Evolutionary conservation across 2,888 invertebrate species (phyloP), one percentile per base, ranked within the genome.

Genomic region (Sinohyriopsis cumingii): DNA sequence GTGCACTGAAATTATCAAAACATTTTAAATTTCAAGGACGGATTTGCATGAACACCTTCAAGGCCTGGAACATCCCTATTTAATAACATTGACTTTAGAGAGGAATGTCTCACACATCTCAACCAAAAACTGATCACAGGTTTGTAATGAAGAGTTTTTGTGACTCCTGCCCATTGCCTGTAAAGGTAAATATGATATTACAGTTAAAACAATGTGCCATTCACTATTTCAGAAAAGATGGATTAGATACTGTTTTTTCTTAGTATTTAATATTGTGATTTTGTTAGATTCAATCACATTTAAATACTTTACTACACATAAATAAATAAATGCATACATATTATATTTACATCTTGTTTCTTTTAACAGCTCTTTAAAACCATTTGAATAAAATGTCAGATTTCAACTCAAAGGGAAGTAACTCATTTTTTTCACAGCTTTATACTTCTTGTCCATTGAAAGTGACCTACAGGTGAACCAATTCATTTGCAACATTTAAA

Each of bases 41-140:
- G 24, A 19, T 25, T 24, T 56, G 24, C n/a, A 55, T 55, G 56
- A 45, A 18, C 6, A 24, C 25, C 24, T 55, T 19, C 18, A 5
- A n/a, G 24, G n/a, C 12, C 20, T 22, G n/a, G 18, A 24, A 19
- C 25, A 53, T 59, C 25, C 15, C 22, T 19, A 22, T 12, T 59
- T 45, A 56, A 45, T 45, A 45, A 45, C 45, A 4, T 20, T 22
- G 24, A 84, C 86, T 82, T 85, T 86, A 62, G 79, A 73, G 33
- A 86, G 72, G 64, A 86, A 86, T 24, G 82, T 77, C 28, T 86
- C 84, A 75, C 83, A 84, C 15, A 82, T 77, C 64, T 85, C 84
- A 18, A 73, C 67, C 15, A 84, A 75, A 83, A 86, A 86, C 73
- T 85, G 83, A 24, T 86, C 86, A 45, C 73, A 75, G 9, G 81